Base-by-base conservation (phyloP, 2,113 vertebrate genomes). In the Todiramphus saurophagus region DNA sequence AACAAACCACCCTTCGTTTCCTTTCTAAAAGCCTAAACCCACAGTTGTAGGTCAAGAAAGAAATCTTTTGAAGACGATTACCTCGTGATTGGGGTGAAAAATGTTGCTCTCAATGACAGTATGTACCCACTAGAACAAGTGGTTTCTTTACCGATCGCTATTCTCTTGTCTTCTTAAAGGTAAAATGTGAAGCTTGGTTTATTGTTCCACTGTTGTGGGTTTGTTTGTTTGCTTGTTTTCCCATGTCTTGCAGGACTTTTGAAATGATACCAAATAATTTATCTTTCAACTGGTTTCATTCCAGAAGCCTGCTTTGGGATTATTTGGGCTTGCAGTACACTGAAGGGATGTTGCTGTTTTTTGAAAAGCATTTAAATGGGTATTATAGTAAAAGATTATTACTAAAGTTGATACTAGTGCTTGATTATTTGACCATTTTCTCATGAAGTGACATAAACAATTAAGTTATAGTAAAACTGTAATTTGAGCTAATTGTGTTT, bases 401-500 rank as follows among this genome's bases (percentile, higher is more conserved):
- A n/a, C 58, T 87, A 15, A 73, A 84, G 59, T 53, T 92, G 60
- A 68, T 95, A 51, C 13, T 41, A 41, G 24, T 84, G 44, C 73
- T 94, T 84, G 53, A 48, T 75, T 82, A 79, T 95, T 95, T 96
- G 87, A 83, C 55, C 39, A 50, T 31, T 80, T 94, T 92, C 48
- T 91, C 46, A 74, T 86, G 27, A 93, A 75, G 72, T 89, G 91
- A 53, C 78, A 96, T 68, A 89, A 96, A 69, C 31, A 81, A 84
- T 80, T 74, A 89, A 48, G 39, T 94, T 89, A 76, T 31, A 70
- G 37, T 60, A 79, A 96, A 96, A 83, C 60, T 89, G 56, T 92
- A 82, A 91, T 94, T 85, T 93, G 81, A 51, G 69, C 93, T 95
- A 83, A 93, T 86, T 94, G 48, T 96, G 10, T 96, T 97, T 96